Base-by-base conservation (phyloP, 2,797 vertebrate species). In the Natrix natrix region DNA sequence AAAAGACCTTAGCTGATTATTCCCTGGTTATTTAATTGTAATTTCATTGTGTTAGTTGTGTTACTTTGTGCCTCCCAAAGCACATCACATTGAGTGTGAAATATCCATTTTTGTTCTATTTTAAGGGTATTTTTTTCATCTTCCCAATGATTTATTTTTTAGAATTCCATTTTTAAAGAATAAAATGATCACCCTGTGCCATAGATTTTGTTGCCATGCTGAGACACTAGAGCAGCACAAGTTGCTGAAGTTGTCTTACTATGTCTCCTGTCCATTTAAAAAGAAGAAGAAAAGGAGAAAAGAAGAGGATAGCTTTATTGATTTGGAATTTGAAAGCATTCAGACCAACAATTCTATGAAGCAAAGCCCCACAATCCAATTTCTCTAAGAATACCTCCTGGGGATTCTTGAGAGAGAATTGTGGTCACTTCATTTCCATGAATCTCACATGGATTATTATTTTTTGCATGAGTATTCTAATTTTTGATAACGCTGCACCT, bases 61-160 rank as follows among this genome's bases (percentile, higher is more conserved):
- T 96, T 97, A 96, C 96, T 96, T 95, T 94, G 93, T 96, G 96
- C 96, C 96, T 98, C 97, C 95, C 88, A 94, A 22, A 69, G 52
- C 95, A 95, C 43, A 20, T 92, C 93, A 96, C 94, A 89, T 90
- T 93, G 37, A 94, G 92, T 92, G 74, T 8, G 92, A 96, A 95
- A 94, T 94, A 93, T 92, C 86, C 88, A 91, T 95, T 94, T 86
- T 55, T 95, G 52, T 92, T 95, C 92, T 96, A 96, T 94, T 94
- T 26, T 90, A 92, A 94, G 86, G 83, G 93, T 92, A 95, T 94
- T 94, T 93, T 69, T 69, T 32, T 59, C 90, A 92, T 91, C 88
- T 94, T 96, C 95, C 87, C 92, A 94, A 94, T 91, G 0, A 93
- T 94, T 91, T 93, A n/a, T 37, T 11, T 74, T 92, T 90, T 94